These are phyloP conservation scores for Squalus acanthias DNA, from an alignment of 2,797 vertebrate genomes.

Conservation along the genomic window DNA sequence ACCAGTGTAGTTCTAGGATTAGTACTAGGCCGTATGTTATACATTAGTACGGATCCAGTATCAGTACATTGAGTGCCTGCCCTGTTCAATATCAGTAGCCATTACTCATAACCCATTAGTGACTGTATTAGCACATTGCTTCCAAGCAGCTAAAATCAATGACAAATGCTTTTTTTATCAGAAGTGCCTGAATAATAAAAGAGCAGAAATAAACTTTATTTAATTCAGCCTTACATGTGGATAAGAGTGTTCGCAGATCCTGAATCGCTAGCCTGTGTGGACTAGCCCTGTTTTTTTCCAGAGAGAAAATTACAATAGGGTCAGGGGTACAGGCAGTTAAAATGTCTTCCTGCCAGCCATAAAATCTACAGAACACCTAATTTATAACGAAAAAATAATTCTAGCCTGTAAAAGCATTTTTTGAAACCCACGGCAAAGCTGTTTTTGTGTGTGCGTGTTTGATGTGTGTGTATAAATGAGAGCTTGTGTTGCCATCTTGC, in stretches of 20 bases:
- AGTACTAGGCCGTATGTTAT: neutral
- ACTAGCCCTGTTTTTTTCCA: neutral
- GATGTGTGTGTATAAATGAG: constrained; percentile 62
- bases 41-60: neutral
- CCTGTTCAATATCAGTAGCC: constrained; percentile 12
- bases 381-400: constrained; percentile 37
- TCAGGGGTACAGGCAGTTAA: constrained; percentile 35
- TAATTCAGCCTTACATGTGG: constrained; percentile 29
- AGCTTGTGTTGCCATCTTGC: constrained; percentile 59
- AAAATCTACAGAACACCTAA: constrained; percentile 38
- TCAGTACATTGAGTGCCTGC: neutral
- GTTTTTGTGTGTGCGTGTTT: constrained; percentile 51
- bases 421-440: constrained; percentile 45
- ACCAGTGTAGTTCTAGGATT: neutral
- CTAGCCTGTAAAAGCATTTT: constrained; percentile 63
- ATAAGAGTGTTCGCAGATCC: constrained; percentile 19
- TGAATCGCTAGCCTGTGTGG: neutral
- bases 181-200: constrained; percentile 34
- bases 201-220: constrained; percentile 24
- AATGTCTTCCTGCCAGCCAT: constrained; percentile 31
- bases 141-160: neutral
- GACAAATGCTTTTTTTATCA: constrained; percentile 32
- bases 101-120: constrained; percentile 7
- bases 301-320: constrained; percentile 31
- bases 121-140: constrained; percentile 25